Percentiles rank a stretch among this genome's conserved stretches.
Evolutionary conservation across 2,888 invertebrate genomes (phyloP).

Genomic region (Hoplodrina blanda): DNA sequence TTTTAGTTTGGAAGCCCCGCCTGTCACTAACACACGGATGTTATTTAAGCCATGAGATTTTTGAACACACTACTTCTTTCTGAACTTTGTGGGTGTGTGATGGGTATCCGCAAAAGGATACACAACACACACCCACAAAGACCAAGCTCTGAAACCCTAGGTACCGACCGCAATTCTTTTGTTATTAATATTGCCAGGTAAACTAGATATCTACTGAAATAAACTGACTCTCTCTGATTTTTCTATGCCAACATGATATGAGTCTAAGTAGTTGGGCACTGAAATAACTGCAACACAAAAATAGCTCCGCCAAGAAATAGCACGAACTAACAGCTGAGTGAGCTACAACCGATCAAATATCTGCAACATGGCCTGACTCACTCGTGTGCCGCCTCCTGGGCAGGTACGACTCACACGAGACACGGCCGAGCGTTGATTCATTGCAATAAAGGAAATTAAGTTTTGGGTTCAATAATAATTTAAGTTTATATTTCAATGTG

Average conservation of each 20-base stretch:
- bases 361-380: constrained; percentile 10
- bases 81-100: too few relatives aligned
- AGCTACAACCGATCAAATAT: neutral
- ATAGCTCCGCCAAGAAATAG: constrained; percentile 9
- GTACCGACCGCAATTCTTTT: neutral
- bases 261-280: neutral
- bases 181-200: too few relatives aligned
- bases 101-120: too few relatives aligned
- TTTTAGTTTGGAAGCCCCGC: neutral
- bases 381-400: neutral
- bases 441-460: neutral
- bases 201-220: neutral
- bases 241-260: neutral
- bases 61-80: neutral
- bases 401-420: too few relatives aligned
- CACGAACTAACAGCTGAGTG: constrained; percentile 4
- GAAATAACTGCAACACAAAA: neutral
- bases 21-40: too few relatives aligned
- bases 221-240: neutral
- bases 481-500: neutral
- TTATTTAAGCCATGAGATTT: neutral
- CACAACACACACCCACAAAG: too few relatives aligned
- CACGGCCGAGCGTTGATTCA: neutral
- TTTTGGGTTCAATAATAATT: neutral
- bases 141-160: too few relatives aligned